Evolutionary conservation across 2,797 vertebrate species (phyloP).

Genomic region (Enteromius afrohamiltoni): DNA sequence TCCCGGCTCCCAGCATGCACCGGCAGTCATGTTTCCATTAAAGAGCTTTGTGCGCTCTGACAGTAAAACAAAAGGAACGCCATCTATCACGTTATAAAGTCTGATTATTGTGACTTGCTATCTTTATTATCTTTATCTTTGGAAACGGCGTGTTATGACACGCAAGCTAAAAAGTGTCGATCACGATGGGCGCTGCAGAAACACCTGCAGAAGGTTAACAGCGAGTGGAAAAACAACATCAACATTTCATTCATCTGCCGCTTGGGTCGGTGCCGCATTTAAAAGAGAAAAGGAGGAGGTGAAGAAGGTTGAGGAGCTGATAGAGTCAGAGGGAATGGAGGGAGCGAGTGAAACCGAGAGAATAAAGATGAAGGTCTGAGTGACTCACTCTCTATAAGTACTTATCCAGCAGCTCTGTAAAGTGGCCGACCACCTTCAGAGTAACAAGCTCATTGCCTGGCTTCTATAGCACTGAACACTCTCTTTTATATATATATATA

Average conservation of each 20-base stretch:
- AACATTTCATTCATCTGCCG: conserved; percentile 52
- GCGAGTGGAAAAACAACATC: conserved; percentile 52
- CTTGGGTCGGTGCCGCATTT: conserved; percentile 48
- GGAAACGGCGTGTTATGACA: conserved; percentile 4
- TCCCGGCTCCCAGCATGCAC: conserved; percentile 33
- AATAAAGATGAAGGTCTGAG: conserved; percentile 60
- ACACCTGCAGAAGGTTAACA: conserved; percentile 61
- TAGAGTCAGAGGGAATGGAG: conserved; percentile 51
- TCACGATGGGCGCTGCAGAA: conserved; percentile 39
- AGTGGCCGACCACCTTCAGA: conserved; percentile 63
- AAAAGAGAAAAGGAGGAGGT: conserved; percentile 54
- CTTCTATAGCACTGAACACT: conserved; percentile 55
- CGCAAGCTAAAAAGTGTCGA: conserved; percentile 27
- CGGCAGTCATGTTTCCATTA: conserved; percentile 50
- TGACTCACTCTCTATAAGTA: conserved; percentile 61
- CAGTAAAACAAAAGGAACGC: conserved; percentile 45
- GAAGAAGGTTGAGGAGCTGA: conserved; percentile 58
- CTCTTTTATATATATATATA: conserved; percentile 15
- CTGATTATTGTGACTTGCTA: conserved; percentile 45
- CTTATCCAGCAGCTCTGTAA: conserved; percentile 59
- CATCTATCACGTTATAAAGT: conserved; percentile 21
- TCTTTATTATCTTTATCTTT: no score
- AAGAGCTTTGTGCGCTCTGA: conserved; percentile 49
- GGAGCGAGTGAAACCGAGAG: conserved; percentile 55
- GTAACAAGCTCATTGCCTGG: conserved; percentile 62